Conservation (phyloP, 2,113 vertebrate species). For the Emydocephalus ijimae region DNA sequence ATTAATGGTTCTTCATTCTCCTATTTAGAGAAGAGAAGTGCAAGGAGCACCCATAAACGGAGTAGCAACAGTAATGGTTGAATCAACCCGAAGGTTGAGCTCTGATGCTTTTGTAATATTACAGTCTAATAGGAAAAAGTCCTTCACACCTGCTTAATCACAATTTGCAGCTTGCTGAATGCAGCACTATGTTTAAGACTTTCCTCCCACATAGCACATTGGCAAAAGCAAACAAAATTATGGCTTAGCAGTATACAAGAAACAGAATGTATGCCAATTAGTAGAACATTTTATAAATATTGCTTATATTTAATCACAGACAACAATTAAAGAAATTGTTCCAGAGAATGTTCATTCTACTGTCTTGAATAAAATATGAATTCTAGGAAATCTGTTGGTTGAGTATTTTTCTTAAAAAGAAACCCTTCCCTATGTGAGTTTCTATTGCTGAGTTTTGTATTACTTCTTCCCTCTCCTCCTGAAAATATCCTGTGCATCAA, state of each 20-base stretch:
- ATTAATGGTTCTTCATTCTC: neutral
- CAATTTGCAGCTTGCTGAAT: neutral
- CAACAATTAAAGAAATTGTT: neutral
- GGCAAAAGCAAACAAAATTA: neutral
- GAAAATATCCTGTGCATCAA: neutral
- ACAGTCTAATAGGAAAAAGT: neutral
- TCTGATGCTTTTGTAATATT: neutral
- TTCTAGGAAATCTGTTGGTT: neutral
- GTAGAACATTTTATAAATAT: neutral
- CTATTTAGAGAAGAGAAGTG: neutral
- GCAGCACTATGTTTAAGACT: neutral
- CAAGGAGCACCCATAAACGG: neutral
- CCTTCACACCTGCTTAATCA: neutral
- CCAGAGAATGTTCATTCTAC: slow-evolving; percentile 4
- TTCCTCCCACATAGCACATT: neutral
- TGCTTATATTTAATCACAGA: neutral
- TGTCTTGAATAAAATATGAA: neutral
- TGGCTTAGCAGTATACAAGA: neutral
- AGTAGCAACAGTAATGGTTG: neutral
- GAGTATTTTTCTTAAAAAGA: neutral
- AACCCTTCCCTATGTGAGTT: neutral
- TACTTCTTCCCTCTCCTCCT: neutral
- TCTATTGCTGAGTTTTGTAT: neutral
- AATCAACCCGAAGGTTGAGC: neutral
- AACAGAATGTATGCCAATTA: neutral